Evolutionary conservation across 2,113 vertebrate genomes (phyloP).

Genomic region (chimpanzee (Pan troglodytes)): NHGRI_mPanTro3-v2.1_pri NC_072410.2:117676501-117677000

Average conservation of each 20-base stretch:
- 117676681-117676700: not conserved
- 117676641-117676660: not conserved
- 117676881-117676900: not conserved
- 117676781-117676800: not conserved
- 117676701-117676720: not conserved
- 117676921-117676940: not conserved
- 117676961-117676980: not conserved
- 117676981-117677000: not conserved
- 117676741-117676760: not conserved
- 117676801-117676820: not conserved
- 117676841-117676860: not conserved
- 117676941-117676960: not conserved
- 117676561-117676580: not conserved
- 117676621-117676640: not conserved
- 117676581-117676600: not conserved
- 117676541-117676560: not conserved
- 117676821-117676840: not conserved
- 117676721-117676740: not conserved
- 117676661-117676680: not conserved
- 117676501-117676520: too few relatives aligned
- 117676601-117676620: rapidly evolving
- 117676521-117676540: not conserved
- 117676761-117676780: too few relatives aligned
- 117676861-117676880: not conserved
- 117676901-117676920: not conserved